Base-by-base conservation (phyloP, 2,113 vertebrate species). In the Agapornis roseicollis region DNA sequence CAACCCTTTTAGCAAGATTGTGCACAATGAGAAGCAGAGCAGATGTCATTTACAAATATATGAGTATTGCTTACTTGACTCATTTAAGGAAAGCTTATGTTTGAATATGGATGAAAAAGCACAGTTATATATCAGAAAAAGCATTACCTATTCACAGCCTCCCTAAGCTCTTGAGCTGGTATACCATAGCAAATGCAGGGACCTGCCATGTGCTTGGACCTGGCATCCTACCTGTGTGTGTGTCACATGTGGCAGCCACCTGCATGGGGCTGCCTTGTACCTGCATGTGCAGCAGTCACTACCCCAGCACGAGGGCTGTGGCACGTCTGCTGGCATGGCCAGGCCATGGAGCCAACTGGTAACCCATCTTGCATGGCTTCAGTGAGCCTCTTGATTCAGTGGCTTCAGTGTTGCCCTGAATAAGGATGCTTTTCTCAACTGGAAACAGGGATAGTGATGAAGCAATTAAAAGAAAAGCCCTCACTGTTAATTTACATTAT, bases 401-500 rank as follows among this genome's bases (percentile, higher is more conserved):
- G 82, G 53, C 80, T 35, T 71, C 77, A 53, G 25, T 11, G 31
- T 46, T 82, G 22, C 69, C 68, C 89, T 44, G 58, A 82, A 82
- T 41, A 87, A 88, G 47, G 72, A 66, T 85, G 53, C 58, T 91
- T 95, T 91, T 89, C 91, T 94, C 72, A 81, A 22, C 39, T 88
- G 65, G 80, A 78, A 92, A 47, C 53, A 76, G 72, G 52, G 80
- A 65, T 86, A 76, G 72, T 0, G 1, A 80, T 22, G 14, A 82
- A 95, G 46, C 91, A 94, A 91, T 93, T 89, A 73, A 88, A 91
- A 91, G 63, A 93, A 94, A 89, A 93, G 85, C 91, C 66, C 70
- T 92, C 41, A 12, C 87, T 88, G 87, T 94, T 88, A 76, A 85
- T 89, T 93, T 91, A 66, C 1, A 2, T 33, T 73, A 77, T 83